Evolutionary conservation across 2,113 vertebrate species (phyloP), one percentile per base, ranked within the genome.

Genomic region (Rutilus rutilus): DNA sequence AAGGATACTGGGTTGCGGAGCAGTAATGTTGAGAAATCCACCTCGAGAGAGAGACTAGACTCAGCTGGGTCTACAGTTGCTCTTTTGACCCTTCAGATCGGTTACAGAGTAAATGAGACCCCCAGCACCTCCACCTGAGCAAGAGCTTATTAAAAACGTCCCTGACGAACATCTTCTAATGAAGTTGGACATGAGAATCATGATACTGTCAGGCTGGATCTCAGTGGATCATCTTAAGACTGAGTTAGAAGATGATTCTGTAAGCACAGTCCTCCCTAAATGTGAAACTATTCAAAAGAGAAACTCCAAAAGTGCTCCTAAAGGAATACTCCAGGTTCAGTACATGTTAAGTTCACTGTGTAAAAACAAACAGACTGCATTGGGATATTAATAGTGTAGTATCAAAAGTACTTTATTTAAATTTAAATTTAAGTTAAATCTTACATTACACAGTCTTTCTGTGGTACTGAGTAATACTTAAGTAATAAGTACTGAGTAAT

Each of bases 71-170:
- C 71, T 77, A 27, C 23, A 50, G 79, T 2, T 71, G 73, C 23
- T 19, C 84, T 80, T 67, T 8, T 76, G 60, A 27, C 36, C 78
- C 36, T 69, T 77, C 30, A 82, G 47, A 64, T 39, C 15, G 9
- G 25, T 86, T n/a, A 50, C 15, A n/a, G 57, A 60, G 54, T 57
- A 84, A 83, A 62, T 62, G 39, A 33, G 77, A 80, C 30, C 60
- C 33, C 12, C 47, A 45, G 21, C 33, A 85, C 30, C 45, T 81
- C 79, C 85, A 81, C 69, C 85, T 45, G 77, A 86, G 77, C 59
- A 74, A 25, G 30, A 30, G 36, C 57, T 54, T 45, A 85, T 64
- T 60, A 59, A 60, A 76, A 36, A 78, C 10, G 5, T 81, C 75
- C 73, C 73, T 69, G n/a, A 76, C 30, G 23, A 75, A 50, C 64